Evolutionary conservation across 2,888 invertebrate species (phyloP).

Genomic region (Lasioglossum vierecki): DNA sequence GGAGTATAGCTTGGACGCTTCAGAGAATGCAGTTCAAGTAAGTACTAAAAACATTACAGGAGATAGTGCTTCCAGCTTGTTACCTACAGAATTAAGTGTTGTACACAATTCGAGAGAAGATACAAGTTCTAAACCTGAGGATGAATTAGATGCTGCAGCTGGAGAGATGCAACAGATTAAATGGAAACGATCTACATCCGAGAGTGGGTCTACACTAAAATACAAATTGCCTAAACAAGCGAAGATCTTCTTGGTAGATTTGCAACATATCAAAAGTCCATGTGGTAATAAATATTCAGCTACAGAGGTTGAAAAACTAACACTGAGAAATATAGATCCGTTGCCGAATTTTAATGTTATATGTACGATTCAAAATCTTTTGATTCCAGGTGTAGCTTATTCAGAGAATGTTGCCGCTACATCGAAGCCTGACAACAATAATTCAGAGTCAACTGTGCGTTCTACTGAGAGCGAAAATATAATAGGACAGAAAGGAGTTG

Average conservation of each 20-base stretch:
- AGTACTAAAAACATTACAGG: not conserved
- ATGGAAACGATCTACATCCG: not conserved
- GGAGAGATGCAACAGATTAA: not conserved
- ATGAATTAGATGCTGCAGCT: not conserved
- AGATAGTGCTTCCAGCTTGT: slow-evolving; percentile 6
- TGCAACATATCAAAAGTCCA: slow-evolving; percentile 25
- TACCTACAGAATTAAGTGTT: slow-evolving; percentile 6
- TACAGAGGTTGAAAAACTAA: slow-evolving; percentile 56
- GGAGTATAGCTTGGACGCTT: not conserved
- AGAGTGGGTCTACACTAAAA: slow-evolving; percentile 21
- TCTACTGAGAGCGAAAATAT: not conserved
- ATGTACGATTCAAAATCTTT: not conserved
- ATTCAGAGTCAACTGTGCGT: not conserved
- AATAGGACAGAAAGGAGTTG: not conserved
- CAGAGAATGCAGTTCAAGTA: not conserved
- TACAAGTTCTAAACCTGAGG: not conserved
- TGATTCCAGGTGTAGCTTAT: not conserved
- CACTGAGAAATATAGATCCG: slow-evolving; percentile 44
- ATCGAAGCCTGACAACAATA: not conserved
- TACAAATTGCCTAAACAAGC: slow-evolving; percentile 46
- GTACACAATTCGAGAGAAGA: not conserved
- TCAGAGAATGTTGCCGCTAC: not conserved
- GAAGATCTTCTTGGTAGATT: slow-evolving; percentile 57
- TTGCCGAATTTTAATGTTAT: slow-evolving; percentile 51
- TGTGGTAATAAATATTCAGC: slow-evolving; percentile 53